phyloP scores from a whole-genome alignment of 2,888 invertebrate species.

The Sinotaia quadrata region DNA sequence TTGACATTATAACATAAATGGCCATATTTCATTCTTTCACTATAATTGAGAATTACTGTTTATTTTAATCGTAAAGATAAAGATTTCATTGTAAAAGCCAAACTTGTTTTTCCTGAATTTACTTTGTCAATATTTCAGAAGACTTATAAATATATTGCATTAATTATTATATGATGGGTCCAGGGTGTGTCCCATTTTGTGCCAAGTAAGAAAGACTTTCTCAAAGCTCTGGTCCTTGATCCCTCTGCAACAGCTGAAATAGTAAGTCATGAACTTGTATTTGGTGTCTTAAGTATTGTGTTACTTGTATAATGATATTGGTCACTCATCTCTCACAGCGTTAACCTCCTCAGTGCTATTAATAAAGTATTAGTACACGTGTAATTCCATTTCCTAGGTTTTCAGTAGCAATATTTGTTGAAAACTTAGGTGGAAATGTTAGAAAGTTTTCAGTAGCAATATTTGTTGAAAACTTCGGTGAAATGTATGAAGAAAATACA shows the following conservation, averaged over 20 bases:
- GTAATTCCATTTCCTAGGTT: neutral
- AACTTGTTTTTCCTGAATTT: neutral
- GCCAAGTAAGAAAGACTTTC: conserved; percentile 14
- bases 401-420: neutral
- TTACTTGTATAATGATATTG: too few species aligned
- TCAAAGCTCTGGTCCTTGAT: conserved; percentile 7
- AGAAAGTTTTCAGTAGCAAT: neutral
- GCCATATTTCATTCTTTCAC: too few species aligned
- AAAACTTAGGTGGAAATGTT: neutral
- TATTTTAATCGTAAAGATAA: too few species aligned
- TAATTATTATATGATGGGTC: neutral
- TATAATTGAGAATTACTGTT: too few species aligned
- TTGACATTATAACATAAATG: too few species aligned
- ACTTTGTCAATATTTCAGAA: neutral
- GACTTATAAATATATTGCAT: neutral
- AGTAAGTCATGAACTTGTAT: too few species aligned
- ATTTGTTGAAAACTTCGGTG: neutral
- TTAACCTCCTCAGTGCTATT: too few species aligned
- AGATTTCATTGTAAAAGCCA: neutral
- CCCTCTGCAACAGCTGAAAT: conserved; percentile 12
- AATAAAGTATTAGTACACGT: too few species aligned
- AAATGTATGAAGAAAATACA: too few species aligned
- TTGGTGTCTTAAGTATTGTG: too few species aligned
- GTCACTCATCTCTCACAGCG: too few species aligned
- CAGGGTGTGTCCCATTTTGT: conserved; percentile 19